Conservation (phyloP, 2,113 vertebrate genomes). For the Leucopsar rothschildi region DNA sequence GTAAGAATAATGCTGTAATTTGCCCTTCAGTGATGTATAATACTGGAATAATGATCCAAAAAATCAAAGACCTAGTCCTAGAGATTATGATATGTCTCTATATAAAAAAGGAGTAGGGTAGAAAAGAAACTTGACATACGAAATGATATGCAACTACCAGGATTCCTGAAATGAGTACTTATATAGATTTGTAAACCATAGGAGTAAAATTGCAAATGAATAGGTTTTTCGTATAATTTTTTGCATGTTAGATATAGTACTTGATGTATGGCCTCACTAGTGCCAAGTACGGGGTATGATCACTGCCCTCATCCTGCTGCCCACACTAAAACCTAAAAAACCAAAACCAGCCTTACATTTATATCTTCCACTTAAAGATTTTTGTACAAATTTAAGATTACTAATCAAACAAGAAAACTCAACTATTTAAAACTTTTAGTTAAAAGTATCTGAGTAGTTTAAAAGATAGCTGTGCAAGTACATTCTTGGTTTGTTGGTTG, state of each 20-base stretch:
- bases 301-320: neutral
- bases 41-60: neutral
- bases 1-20: neutral
- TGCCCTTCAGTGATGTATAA: neutral
- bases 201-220: neutral
- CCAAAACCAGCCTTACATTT: neutral
- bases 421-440: neutral
- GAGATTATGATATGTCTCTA: neutral
- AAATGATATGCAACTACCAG: neutral
- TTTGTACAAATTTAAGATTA: neutral
- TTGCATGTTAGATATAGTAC: neutral
- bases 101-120: neutral
- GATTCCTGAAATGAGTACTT: neutral
- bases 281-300: neutral
- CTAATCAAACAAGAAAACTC: neutral
- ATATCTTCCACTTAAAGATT: neutral
- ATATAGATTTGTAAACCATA: neutral
- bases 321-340: neutral
- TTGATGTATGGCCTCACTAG: neutral
- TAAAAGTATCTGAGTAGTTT: neutral
- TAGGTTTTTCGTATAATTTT: neutral
- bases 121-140: neutral
- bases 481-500: neutral
- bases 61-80: neutral
- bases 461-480: neutral